Conservation (phyloP, 2,797 vertebrate species). For the Microctenopoma stevenorrisi region DNA sequence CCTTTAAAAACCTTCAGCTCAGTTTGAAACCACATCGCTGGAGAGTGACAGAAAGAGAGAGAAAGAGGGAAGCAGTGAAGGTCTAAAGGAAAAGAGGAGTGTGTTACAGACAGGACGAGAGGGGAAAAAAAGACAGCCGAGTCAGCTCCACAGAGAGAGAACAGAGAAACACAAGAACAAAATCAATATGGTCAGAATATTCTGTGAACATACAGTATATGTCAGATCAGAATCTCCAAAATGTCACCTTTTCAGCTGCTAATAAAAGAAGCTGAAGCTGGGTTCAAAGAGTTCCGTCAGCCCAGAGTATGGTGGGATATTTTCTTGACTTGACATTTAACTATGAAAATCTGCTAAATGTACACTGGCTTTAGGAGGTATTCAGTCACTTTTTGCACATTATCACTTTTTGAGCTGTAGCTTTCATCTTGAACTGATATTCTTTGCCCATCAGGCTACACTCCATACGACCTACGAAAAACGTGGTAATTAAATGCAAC, state of each 20-base stretch:
- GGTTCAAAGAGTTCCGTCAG: slow-evolving; percentile 4
- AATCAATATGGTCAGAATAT: slow-evolving; percentile 38
- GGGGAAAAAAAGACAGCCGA: slow-evolving; percentile 6
- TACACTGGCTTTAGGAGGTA: background rate
- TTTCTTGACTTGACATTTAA: background rate
- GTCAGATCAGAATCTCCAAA: slow-evolving; percentile 24
- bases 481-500: too few relatives aligned
- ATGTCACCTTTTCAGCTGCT: slow-evolving; percentile 19
- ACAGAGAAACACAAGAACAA: slow-evolving; percentile 17
- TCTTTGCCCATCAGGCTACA: too few relatives aligned
- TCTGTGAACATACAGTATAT: slow-evolving; percentile 10
- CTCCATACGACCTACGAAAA: too few relatives aligned
- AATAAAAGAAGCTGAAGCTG: background rate
- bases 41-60: background rate
- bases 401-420: too few relatives aligned
- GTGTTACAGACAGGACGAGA: slow-evolving; percentile 10
- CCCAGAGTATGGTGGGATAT: background rate
- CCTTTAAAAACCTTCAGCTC: slow-evolving; percentile 43
- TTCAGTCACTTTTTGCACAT: too few relatives aligned
- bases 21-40: slow-evolving; percentile 15
- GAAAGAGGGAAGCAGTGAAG: background rate
- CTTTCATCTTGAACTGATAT: too few relatives aligned
- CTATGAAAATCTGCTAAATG: background rate
- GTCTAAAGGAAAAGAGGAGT: background rate
- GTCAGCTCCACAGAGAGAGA: slow-evolving; percentile 36